A percentile compares a stretch with the other conserved stretches of the same genome.
phyloP scores from a whole-genome alignment of 2,797 vertebrate species.

The Micropoecilia bifurca region DNA sequence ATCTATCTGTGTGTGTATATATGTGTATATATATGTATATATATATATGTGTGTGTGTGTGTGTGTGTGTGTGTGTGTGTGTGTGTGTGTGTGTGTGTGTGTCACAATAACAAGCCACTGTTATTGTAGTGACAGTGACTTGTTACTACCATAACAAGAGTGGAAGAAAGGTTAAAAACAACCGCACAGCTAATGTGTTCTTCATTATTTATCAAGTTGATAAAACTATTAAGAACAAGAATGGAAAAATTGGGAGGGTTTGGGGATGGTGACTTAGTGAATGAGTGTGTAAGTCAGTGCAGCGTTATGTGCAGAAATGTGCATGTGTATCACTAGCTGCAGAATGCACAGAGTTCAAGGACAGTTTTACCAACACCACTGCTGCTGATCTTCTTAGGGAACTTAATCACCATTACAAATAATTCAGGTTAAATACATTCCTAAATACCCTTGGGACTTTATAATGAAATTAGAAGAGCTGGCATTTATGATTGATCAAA shows the following conservation, averaged over 20 bases:
- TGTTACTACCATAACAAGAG: too few relatives aligned
- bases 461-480: constrained; percentile 53
- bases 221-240: constrained; percentile 22
- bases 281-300: constrained; percentile 4
- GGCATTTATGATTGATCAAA: constrained; percentile 60
- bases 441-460: constrained; percentile 49
- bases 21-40: too few relatives aligned
- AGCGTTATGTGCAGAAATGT: constrained; percentile 2
- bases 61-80: too few relatives aligned
- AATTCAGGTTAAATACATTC: constrained; percentile 66
- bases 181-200: not conserved
- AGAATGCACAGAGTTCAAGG: constrained; percentile 74
- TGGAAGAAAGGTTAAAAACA: not conserved
- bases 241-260: constrained; percentile 2
- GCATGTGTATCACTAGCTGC: constrained; percentile 37
- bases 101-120: not conserved
- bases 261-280: not conserved
- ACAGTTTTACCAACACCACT: constrained; percentile 48
- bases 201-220: constrained; percentile 33
- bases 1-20: too few relatives aligned
- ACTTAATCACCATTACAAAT: constrained; percentile 67
- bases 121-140: too few relatives aligned
- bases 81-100: too few relatives aligned
- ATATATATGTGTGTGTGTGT: too few relatives aligned
- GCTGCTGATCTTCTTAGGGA: constrained; percentile 51